phyloP scores from a whole-genome alignment of 92 coral and sea anemone genomes.

The Meandrina meandrites region DNA sequence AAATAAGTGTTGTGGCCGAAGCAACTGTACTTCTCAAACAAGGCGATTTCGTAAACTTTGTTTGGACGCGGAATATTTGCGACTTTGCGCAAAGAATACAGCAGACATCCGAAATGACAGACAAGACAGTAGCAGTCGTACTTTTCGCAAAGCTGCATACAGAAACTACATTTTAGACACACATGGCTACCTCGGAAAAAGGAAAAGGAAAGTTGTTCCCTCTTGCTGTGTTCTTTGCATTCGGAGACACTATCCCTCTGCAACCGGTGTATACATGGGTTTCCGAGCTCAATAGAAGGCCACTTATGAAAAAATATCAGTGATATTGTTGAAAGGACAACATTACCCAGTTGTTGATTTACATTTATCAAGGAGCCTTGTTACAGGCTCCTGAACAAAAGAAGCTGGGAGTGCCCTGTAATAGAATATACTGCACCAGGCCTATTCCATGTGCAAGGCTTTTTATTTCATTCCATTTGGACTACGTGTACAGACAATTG shows the following conservation, averaged over 20 bases:
- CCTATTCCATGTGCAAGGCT: no score
- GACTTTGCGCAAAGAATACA: constrained; percentile 29
- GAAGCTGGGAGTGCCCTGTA: no score
- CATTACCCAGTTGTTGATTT: no score
- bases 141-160: constrained; percentile 41
- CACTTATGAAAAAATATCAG: no score
- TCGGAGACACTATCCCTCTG: constrained; percentile 39
- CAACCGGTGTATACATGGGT: constrained; percentile 51
- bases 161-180: constrained; percentile 31
- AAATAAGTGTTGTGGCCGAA: constrained; percentile 12
- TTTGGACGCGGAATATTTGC: constrained; percentile 34
- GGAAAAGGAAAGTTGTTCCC: constrained; percentile 41
- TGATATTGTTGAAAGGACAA: no score
- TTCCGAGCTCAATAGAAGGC: constrained; percentile 12
- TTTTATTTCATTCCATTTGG: no score
- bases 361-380: no score
- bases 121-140: constrained; percentile 31
- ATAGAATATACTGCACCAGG: no score
- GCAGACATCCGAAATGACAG: constrained; percentile 39
- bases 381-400: no score
- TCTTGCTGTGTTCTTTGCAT: constrained; percentile 40
- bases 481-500: no score
- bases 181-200: constrained; percentile 41
- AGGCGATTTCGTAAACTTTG: constrained; percentile 31
- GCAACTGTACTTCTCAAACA: constrained; percentile 1